Conservation (phyloP, 2,113 vertebrate genomes). For the Gavialis gangeticus region DNA sequence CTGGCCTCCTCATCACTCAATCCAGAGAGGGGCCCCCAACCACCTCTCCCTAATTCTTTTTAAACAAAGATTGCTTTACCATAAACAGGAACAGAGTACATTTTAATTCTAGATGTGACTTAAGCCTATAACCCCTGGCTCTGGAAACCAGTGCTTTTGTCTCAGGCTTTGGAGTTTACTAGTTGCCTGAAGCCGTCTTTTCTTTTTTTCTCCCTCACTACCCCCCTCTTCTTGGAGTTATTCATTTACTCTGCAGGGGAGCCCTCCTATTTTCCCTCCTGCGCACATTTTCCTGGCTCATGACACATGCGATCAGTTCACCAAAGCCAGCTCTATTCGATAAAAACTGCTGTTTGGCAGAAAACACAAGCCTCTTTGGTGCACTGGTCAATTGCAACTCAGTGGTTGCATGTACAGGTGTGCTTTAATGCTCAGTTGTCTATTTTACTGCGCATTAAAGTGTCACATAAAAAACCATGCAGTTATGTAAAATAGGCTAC, state of each 20-base stretch:
- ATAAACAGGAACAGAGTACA: too few species aligned
- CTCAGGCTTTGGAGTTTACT: fast-evolving
- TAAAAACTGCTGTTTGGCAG: neutral
- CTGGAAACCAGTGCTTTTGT: too few species aligned
- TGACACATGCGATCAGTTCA: fast-evolving
- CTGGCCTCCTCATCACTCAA: fast-evolving
- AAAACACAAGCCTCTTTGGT: neutral
- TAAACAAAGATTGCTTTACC: too few species aligned
- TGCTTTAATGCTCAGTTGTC: too few species aligned
- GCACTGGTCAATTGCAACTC: neutral
- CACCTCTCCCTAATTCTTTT: neutral
- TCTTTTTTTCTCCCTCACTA: fast-evolving
- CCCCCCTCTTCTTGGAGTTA: fast-evolving
- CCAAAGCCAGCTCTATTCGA: fast-evolving
- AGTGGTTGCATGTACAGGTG: too few species aligned
- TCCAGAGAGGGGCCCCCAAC: fast-evolving
- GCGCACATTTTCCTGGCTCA: fast-evolving
- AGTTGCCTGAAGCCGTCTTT: neutral
- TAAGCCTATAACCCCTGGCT: too few species aligned
- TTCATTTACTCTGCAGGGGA: neutral
- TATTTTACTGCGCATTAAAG: too few species aligned
- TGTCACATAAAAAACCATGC: too few species aligned
- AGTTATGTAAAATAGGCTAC: too few species aligned
- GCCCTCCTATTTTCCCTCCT: neutral
- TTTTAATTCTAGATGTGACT: too few species aligned